phyloP scores from a whole-genome alignment of 2,888 invertebrate genomes.

The Drosophila diplacantha region DNA sequence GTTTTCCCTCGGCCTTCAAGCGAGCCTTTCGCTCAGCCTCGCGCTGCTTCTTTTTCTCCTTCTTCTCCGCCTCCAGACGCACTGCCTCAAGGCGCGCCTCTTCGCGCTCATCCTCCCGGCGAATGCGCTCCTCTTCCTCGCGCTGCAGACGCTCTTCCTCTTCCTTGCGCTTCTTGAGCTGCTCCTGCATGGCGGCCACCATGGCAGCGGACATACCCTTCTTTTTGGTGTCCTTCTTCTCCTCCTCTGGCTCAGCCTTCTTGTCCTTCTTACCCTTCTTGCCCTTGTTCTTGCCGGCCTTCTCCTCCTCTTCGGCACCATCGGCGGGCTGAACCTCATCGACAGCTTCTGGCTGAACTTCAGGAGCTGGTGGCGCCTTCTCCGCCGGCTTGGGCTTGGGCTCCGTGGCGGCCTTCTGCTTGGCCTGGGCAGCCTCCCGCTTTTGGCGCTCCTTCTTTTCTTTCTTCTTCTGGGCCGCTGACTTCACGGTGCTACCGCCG shows the following conservation, averaged over 20 bases:
- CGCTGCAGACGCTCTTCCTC: slow-evolving; percentile 87
- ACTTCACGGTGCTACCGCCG: slow-evolving; percentile 83
- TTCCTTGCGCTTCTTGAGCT: slow-evolving; percentile 90
- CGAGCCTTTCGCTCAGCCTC: slow-evolving; percentile 95
- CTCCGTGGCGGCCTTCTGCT: slow-evolving; percentile 76
- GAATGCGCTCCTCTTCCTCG: slow-evolving; percentile 89
- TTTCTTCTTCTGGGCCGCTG: slow-evolving; percentile 92
- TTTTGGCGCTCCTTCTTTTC: slow-evolving; percentile 91
- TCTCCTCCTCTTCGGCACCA: slow-evolving; percentile 66
- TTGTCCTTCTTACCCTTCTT: slow-evolving; percentile 79
- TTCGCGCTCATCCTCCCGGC: slow-evolving; percentile 86
- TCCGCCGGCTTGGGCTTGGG: slow-evolving; percentile 69
- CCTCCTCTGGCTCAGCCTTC: slow-evolving; percentile 78
- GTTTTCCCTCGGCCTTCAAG: slow-evolving; percentile 96
- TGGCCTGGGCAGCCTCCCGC: slow-evolving; percentile 81
- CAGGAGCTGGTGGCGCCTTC: slow-evolving; percentile 44
- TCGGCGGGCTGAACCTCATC: slow-evolving; percentile 35
- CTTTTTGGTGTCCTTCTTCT: slow-evolving; percentile 79
- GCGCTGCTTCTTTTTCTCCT: slow-evolving; percentile 92
- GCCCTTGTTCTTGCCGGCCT: slow-evolving; percentile 76
- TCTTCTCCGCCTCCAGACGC: slow-evolving; percentile 90
- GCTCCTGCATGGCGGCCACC: slow-evolving; percentile 94
- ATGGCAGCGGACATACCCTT: slow-evolving; percentile 90
- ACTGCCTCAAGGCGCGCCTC: slow-evolving; percentile 85
- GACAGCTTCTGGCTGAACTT: slow-evolving; percentile 27